Conservation (phyloP, 2,113 vertebrate species). For the Brachyhypopomus occidentalis region DNA sequence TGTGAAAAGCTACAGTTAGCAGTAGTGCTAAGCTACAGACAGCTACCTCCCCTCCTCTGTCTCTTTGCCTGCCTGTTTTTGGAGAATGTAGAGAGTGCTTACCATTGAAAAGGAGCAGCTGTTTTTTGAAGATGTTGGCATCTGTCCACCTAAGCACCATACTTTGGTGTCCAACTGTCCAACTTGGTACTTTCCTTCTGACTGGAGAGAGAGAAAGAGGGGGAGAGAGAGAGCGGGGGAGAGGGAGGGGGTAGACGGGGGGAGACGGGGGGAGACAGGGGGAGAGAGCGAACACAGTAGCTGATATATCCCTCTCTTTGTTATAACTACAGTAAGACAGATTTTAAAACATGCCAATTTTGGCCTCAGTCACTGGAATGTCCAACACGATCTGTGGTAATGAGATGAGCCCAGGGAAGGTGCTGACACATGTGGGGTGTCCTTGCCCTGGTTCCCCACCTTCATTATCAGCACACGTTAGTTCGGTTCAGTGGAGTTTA, state of each 20-base stretch:
- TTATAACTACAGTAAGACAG: background rate
- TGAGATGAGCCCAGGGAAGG: background rate
- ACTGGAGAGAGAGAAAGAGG: constrained; percentile 9
- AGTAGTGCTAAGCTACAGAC: background rate
- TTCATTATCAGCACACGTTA: too few relatives aligned
- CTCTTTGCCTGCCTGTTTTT: constrained; percentile 22
- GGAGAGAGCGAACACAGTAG: background rate
- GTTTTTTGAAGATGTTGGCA: constrained; percentile 55
- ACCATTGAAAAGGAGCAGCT: constrained; percentile 58
- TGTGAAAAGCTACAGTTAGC: constrained; percentile 45
- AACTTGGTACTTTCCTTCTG: background rate
- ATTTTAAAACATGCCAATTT: background rate
- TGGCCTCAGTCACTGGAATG: background rate
- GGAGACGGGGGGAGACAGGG: background rate
- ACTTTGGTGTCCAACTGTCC: background rate
- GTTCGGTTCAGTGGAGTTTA: too few relatives aligned
- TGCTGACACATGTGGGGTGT: background rate
- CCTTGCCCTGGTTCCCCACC: too few relatives aligned
- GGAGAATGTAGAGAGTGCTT: constrained; percentile 34
- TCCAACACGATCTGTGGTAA: background rate
- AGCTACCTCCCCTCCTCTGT: constrained; percentile 4
- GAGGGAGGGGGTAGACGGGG: too few relatives aligned
- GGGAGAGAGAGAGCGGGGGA: background rate
- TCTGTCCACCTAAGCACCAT: constrained; percentile 5
- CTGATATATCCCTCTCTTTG: background rate